phyloP scores from a whole-genome alignment of 2,113 vertebrate genomes.

The Antechinus flavipes region DNA sequence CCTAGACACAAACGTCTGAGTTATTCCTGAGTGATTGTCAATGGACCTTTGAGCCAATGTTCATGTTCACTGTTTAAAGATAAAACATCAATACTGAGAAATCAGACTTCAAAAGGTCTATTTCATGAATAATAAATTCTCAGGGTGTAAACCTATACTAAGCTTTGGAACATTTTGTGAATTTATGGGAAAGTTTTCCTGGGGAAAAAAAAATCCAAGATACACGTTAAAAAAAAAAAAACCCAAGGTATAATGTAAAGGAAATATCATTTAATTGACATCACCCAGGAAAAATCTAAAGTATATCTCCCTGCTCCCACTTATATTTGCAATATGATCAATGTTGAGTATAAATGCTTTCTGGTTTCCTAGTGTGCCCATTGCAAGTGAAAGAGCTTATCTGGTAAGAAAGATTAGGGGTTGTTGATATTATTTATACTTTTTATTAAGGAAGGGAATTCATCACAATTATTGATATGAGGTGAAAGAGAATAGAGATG shows the following conservation, averaged over 20 bases:
- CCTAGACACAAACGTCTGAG: conserved; percentile 80
- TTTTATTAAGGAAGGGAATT: neutral
- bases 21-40: conserved; percentile 85
- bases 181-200: conserved; percentile 81
- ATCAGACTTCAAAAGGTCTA: conserved; percentile 85
- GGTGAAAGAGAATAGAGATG: neutral
- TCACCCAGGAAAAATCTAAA: conserved; percentile 27
- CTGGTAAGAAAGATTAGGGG: neutral
- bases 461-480: neutral
- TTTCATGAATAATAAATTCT: conserved; percentile 86
- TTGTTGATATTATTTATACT: neutral
- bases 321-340: neutral
- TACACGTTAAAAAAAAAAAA: conserved; percentile 59
- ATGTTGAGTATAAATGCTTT: neutral
- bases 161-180: conserved; percentile 82
- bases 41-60: conserved; percentile 79
- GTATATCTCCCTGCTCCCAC: neutral
- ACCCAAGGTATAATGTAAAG: conserved; percentile 64
- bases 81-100: conserved; percentile 86
- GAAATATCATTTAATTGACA: conserved; percentile 66
- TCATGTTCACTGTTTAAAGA: conserved; percentile 82
- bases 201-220: conserved; percentile 68
- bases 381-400: neutral
- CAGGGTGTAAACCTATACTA: conserved; percentile 80
- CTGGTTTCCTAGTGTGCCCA: neutral